phyloP scores from a whole-genome alignment of 2,113 vertebrate genomes.

The Oreotragus oreotragus region DNA sequence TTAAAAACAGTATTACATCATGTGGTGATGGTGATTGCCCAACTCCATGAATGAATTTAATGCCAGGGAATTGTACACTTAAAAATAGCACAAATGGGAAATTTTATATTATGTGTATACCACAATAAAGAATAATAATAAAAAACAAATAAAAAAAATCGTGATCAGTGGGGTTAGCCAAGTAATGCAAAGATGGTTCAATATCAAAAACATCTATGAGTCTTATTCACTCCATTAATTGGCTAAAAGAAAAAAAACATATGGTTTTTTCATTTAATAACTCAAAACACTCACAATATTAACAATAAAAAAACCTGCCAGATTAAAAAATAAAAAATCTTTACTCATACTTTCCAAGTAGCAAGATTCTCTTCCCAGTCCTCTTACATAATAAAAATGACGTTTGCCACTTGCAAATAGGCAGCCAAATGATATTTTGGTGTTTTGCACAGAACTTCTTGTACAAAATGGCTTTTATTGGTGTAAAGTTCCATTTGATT shows the following conservation, averaged over 20 bases:
- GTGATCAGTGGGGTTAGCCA: background rate
- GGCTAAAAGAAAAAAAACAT: background rate
- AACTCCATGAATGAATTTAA: background rate
- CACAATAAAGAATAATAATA: background rate
- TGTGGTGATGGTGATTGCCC: background rate
- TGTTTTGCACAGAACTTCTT: background rate
- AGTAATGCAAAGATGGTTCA: constrained; percentile 36
- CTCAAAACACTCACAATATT: constrained; percentile 19
- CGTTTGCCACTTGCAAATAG: background rate
- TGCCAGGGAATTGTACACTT: background rate
- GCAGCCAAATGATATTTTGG: constrained; percentile 5
- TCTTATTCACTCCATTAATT: background rate
- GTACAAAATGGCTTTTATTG: background rate
- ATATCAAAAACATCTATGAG: background rate
- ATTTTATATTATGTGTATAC: background rate
- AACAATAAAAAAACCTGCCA: constrained; percentile 34
- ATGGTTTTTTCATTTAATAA: background rate
- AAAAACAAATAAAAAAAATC: background rate
- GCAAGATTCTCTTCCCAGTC: constrained; percentile 27
- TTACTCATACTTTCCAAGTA: constrained; percentile 57
- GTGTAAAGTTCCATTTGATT: background rate
- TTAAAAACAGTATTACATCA: background rate
- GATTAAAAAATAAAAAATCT: background rate
- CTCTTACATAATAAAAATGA: constrained; percentile 50
- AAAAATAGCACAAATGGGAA: background rate